Conservation (phyloP, 2,113 vertebrate genomes). For the Alethe castanea region DNA sequence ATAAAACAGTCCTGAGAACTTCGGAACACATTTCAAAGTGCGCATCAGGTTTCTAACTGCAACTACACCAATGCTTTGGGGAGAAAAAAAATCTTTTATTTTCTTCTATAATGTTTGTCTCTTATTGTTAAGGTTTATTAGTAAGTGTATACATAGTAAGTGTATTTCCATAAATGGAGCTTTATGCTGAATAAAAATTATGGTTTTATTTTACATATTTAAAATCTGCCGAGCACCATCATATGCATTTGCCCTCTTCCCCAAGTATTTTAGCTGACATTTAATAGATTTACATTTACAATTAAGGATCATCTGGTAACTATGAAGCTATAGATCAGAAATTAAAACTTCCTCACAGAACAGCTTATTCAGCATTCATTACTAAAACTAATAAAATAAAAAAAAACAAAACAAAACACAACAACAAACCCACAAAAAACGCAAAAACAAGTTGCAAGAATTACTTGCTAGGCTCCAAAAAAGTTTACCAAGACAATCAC, state of each 20-base stretch:
- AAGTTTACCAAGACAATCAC: neutral
- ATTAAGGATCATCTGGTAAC: constrained; percentile 1
- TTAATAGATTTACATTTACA: constrained; percentile 49
- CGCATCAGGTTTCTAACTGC: neutral
- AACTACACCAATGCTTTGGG: neutral
- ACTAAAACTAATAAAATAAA: neutral
- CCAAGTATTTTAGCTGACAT: constrained; percentile 2
- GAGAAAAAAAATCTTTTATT: neutral
- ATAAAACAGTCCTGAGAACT: neutral
- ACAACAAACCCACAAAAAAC: neutral
- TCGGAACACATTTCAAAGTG: neutral
- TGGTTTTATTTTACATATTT: neutral
- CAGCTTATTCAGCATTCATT: neutral
- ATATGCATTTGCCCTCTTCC: neutral
- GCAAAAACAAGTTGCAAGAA: neutral
- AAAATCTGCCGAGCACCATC: neutral
- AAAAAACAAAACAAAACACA: too few species aligned
- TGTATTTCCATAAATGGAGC: neutral
- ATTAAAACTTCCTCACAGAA: neutral
- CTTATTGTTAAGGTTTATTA: neutral
- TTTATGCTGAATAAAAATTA: neutral
- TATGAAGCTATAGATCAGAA: neutral
- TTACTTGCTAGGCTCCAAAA: neutral
- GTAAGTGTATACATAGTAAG: neutral
- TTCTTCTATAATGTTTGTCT: neutral